Percentiles rank a stretch among this genome's conserved stretches.
phyloP scores from a whole-genome alignment of 2,888 invertebrate genomes.

The Volucella inflata region DNA sequence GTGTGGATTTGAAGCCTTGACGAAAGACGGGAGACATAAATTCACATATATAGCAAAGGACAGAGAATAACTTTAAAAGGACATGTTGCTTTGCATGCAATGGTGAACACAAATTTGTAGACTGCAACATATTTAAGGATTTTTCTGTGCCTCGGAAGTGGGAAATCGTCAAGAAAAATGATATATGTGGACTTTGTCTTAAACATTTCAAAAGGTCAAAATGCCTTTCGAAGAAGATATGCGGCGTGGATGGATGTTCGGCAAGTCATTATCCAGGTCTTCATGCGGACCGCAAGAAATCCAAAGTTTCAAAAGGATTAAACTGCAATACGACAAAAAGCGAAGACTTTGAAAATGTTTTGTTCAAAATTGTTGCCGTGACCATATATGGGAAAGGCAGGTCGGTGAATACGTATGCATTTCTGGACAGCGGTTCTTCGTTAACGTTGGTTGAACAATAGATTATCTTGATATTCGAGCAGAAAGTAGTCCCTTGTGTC shows the following conservation, averaged over 20 bases:
- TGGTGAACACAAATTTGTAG: neutral
- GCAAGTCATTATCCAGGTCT: too few species aligned
- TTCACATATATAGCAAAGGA: neutral
- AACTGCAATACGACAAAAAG: too few species aligned
- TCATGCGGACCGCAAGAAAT: too few species aligned
- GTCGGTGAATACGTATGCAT: slow-evolving; percentile 16
- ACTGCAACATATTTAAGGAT: neutral
- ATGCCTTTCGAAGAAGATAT: slow-evolving; percentile 4
- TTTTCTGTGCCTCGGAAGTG: neutral
- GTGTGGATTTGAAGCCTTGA: neutral
- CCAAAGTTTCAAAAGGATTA: too few species aligned
- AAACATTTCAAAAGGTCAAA: neutral
- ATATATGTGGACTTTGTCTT: neutral
- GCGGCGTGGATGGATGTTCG: neutral
- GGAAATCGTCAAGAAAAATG: slow-evolving; percentile 7
- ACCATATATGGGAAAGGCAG: slow-evolving; percentile 37
- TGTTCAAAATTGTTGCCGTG: slow-evolving; percentile 44
- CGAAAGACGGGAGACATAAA: slow-evolving; percentile 5
- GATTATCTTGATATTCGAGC: neutral
- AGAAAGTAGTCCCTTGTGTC: slow-evolving; percentile 10
- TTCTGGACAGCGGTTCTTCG: slow-evolving; percentile 26
- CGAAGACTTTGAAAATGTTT: neutral
- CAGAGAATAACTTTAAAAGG: slow-evolving; percentile 4
- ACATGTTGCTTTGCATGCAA: slow-evolving; percentile 1
- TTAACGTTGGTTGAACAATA: neutral